These are phyloP conservation scores for Ommatoiulus sabulosus DNA, from an alignment of 2,888 invertebrate species.

Conservation along the genomic window DNA sequence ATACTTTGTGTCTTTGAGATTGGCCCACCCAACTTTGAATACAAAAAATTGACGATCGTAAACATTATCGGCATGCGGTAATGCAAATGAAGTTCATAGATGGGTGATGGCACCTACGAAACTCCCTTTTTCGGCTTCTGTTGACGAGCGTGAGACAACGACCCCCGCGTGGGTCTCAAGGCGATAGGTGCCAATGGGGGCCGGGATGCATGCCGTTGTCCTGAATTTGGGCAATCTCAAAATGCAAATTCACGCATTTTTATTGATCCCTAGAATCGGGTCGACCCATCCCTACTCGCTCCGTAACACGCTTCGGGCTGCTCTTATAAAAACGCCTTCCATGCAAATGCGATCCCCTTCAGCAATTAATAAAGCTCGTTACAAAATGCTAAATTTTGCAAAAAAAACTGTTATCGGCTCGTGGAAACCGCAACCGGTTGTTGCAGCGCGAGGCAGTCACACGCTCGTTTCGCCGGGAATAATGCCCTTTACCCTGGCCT, in stretches of 20 bases:
- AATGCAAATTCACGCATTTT: background rate
- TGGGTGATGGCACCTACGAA: background rate
- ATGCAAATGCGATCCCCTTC: background rate
- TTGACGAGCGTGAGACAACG: conserved; percentile 27
- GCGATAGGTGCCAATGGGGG: conserved; percentile 9
- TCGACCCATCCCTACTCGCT: background rate
- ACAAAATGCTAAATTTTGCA: conserved; percentile 14
- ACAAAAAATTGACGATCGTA: too few relatives aligned
- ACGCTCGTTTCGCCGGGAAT: background rate
- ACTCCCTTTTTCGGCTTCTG: background rate
- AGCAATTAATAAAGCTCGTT: conserved; percentile 21
- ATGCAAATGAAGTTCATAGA: background rate
- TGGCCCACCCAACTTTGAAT: too few relatives aligned
- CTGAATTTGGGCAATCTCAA: background rate
- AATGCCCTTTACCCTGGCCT: conserved; percentile 28
- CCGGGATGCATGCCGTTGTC: too few relatives aligned
- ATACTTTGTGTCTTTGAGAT: too few relatives aligned
- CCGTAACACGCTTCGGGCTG: background rate
- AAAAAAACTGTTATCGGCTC: background rate
- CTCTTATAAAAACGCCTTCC: background rate
- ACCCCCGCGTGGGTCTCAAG: conserved; percentile 21
- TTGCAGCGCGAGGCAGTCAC: background rate
- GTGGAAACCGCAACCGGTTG: conserved; percentile 2
- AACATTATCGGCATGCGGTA: background rate
- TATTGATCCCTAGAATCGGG: background rate